phyloP scores from a whole-genome alignment of 2,797 vertebrate genomes.

The Labeo calbasu region DNA sequence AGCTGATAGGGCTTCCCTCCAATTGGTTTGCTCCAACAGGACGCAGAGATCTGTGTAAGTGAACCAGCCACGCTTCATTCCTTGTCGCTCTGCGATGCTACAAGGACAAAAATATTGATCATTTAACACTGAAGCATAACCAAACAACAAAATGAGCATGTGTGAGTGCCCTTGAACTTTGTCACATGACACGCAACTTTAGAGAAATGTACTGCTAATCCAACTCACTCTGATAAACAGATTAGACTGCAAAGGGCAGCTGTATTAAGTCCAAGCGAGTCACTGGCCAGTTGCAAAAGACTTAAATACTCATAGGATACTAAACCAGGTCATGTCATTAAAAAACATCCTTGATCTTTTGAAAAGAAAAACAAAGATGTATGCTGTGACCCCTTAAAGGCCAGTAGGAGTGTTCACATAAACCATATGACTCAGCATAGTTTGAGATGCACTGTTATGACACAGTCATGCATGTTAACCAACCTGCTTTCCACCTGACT shows the following conservation, averaged over 20 bases:
- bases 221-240: background rate
- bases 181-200: background rate
- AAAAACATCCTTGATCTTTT: background rate
- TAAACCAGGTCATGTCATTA: background rate
- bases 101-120: constrained; percentile 4
- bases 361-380: background rate
- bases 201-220: background rate
- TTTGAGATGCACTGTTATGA: background rate
- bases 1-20: constrained; percentile 85
- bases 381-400: background rate
- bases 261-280: background rate
- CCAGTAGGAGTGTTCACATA: background rate
- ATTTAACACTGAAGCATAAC: background rate
- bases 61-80: constrained; percentile 93
- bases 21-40: constrained; percentile 89
- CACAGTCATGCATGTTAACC: background rate
- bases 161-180: background rate
- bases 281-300: background rate
- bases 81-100: constrained; percentile 92
- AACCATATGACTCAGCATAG: background rate
- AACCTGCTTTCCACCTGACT: constrained; percentile 91
- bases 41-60: constrained; percentile 96
- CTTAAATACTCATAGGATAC: background rate
- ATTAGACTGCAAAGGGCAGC: background rate
- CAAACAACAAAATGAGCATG: background rate